Conservation (phyloP, 2,888 invertebrate species). For the Hipparchia semele region DNA sequence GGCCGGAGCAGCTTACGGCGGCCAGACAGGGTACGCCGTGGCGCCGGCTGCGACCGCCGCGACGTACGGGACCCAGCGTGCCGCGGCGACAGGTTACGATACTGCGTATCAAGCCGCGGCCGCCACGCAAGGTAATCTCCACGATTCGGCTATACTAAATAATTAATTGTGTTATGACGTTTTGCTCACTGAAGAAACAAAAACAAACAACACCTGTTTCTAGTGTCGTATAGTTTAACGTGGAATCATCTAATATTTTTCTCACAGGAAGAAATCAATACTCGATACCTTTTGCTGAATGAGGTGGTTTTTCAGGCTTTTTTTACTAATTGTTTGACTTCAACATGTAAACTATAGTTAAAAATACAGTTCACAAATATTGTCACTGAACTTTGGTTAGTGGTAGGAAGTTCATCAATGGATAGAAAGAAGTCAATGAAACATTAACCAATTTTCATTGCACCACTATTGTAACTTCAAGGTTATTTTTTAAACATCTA, state of each 20-base stretch:
- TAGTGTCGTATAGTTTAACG: not conserved
- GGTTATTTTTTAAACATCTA: too few species aligned
- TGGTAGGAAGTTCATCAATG: too few species aligned
- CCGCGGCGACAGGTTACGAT: slow-evolving; percentile 91
- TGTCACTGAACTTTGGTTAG: slow-evolving; percentile 12
- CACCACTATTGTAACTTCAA: too few species aligned
- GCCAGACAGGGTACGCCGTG: slow-evolving; percentile 93
- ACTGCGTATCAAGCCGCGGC: slow-evolving; percentile 92
- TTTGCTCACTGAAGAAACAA: not conserved
- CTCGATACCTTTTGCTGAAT: not conserved
- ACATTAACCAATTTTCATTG: not conserved
- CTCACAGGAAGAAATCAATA: slow-evolving; percentile 13
- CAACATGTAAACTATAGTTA: not conserved
- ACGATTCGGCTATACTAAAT: not conserved
- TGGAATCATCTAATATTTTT: not conserved
- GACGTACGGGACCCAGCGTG: slow-evolving; percentile 92
- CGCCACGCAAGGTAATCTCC: slow-evolving; percentile 86
- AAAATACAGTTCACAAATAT: not conserved
- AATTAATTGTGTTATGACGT: not conserved
- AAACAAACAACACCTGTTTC: slow-evolving; percentile 9
- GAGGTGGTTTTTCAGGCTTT: not conserved
- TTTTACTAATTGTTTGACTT: not conserved
- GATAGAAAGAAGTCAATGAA: not conserved
- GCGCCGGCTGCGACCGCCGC: slow-evolving; percentile 92
- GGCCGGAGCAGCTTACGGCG: slow-evolving; percentile 92